These are phyloP conservation scores for Megamerina dolium DNA, from an alignment of 2,888 invertebrate genomes.

Conservation along the genomic window DNA sequence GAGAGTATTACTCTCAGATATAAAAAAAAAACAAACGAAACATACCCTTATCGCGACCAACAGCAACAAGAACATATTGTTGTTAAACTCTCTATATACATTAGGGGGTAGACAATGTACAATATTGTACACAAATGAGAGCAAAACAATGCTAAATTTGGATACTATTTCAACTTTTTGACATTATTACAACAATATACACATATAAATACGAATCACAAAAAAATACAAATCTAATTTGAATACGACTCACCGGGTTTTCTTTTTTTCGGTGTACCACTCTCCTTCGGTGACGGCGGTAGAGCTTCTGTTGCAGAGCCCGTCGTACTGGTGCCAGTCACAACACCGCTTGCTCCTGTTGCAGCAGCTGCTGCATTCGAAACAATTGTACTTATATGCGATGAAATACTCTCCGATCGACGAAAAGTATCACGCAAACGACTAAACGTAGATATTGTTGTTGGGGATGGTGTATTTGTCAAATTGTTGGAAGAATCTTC, in stretches of 20 bases:
- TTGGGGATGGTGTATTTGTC: conserved; percentile 46
- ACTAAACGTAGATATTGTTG: conserved; percentile 52
- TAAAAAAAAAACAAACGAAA: no score
- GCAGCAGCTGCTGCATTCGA: conserved; percentile 39
- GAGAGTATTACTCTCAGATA: no score
- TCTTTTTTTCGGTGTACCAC: conserved; percentile 26
- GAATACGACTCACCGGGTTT: conserved; percentile 43
- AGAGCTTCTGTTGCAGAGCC: conserved; percentile 3
- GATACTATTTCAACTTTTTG: no score
- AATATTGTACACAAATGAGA: no score
- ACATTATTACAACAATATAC: no score
- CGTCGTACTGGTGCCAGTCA: background rate
- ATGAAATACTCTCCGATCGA: conserved; percentile 43
- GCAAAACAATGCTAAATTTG: no score
- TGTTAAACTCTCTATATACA: no score
- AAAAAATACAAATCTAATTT: no score
- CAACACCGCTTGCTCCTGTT: conserved; percentile 28
- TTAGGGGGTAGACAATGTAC: no score
- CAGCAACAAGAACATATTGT: no score
- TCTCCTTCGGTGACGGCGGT: conserved; percentile 10
- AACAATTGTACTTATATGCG: conserved; percentile 40
- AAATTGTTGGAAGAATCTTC: conserved; percentile 33
- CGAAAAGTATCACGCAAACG: conserved; percentile 45
- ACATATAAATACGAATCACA: no score
- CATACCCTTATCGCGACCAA: no score